phyloP scores from a whole-genome alignment of 1,140 invertebrate genomes.

The Aricia agestis region DNA sequence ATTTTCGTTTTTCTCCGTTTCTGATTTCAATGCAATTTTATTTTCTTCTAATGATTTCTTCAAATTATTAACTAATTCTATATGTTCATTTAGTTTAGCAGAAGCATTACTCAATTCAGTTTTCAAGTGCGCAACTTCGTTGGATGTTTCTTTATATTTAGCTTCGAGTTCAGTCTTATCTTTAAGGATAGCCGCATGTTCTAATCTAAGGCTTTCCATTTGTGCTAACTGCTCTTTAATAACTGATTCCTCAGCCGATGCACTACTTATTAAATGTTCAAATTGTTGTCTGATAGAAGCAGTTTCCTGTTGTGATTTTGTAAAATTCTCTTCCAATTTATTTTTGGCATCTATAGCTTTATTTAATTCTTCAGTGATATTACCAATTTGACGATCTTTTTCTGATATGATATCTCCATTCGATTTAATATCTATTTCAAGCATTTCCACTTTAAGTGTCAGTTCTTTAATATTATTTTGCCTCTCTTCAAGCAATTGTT shows the following conservation, averaged over 20 bases:
- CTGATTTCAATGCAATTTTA: conserved; percentile 65
- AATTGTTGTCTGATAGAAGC: conserved; percentile 62
- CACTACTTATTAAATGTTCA: conserved; percentile 60
- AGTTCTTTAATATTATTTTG: conserved; percentile 66
- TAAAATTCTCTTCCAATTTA: conserved; percentile 65
- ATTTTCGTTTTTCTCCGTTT: conserved; percentile 69
- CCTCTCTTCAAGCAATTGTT: conserved; percentile 59
- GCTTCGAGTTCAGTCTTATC: conserved; percentile 54
- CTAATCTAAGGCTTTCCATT: conserved; percentile 56
- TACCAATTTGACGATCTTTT: conserved; percentile 73
- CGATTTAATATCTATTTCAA: conserved; percentile 70
- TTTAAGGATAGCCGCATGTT: conserved; percentile 43
- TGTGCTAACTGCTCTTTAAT: conserved; percentile 59
- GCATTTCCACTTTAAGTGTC: conserved; percentile 65
- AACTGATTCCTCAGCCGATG: conserved; percentile 58
- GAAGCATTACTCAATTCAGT: conserved; percentile 39
- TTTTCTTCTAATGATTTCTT: conserved; percentile 53
- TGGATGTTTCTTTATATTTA: conserved; percentile 54
- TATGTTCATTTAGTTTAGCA: conserved; percentile 43
- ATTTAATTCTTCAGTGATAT: conserved; percentile 73
- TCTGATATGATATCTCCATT: conserved; percentile 66
- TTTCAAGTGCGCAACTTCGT: conserved; percentile 67
- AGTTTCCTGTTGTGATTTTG: conserved; percentile 46
- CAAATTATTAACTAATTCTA: conserved; percentile 40
- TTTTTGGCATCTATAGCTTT: conserved; percentile 69